Evolutionary conservation across 2,113 vertebrate genomes (phyloP).

Genomic region (Calidris pygmaea): DNA sequence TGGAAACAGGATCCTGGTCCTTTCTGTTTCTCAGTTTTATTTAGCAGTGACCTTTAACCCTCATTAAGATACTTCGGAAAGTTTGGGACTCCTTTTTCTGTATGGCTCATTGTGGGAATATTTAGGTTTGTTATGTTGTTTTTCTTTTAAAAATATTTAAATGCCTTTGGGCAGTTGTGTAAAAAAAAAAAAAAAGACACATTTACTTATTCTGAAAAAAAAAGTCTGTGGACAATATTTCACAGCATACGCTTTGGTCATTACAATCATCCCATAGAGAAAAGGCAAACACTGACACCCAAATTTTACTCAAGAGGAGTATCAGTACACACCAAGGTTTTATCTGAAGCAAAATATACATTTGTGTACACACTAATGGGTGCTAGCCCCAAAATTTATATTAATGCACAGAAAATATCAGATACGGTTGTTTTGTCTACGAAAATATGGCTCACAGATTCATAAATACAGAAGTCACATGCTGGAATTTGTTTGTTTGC

Average conservation of each 20-base stretch:
- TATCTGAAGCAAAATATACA: background rate
- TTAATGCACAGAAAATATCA: background rate
- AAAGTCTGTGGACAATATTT: background rate
- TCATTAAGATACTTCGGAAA: slow-evolving; percentile 77
- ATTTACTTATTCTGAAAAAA: slow-evolving; percentile 23
- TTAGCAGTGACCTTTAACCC: slow-evolving; percentile 80
- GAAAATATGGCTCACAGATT: background rate
- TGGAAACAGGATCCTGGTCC: slow-evolving; percentile 82
- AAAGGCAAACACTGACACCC: background rate
- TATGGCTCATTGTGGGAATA: slow-evolving; percentile 70
- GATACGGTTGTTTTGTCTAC: background rate
- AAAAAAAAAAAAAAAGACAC: background rate
- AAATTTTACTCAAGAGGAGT: background rate
- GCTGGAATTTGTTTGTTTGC: background rate
- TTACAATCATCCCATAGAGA: background rate
- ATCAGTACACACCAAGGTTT: background rate
- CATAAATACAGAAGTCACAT: rapidly evolving
- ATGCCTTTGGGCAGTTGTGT: slow-evolving; percentile 43
- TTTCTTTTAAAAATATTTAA: slow-evolving; percentile 62
- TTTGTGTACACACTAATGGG: background rate
- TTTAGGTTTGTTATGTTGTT: slow-evolving; percentile 70
- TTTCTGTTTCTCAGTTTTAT: slow-evolving; percentile 79
- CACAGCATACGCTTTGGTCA: background rate
- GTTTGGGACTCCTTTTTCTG: slow-evolving; percentile 67
- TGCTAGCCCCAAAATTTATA: background rate